phyloP scores from a whole-genome alignment of 2,888 invertebrate species.

The Trachelus tabidus region DNA sequence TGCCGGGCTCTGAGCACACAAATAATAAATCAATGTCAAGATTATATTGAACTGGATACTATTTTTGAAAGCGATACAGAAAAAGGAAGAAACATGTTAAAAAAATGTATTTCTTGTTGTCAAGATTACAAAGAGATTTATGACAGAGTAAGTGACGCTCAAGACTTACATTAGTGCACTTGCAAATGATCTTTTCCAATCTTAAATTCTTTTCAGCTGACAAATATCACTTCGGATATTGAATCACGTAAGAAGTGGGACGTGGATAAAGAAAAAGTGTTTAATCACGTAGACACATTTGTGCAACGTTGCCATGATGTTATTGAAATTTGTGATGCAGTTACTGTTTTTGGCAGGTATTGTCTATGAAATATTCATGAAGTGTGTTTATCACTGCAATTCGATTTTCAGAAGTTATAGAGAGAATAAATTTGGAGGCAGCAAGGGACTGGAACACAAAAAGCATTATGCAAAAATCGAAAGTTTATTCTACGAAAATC shows the following conservation, averaged over 20 bases:
- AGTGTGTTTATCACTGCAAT: background rate
- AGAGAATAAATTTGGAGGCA: conserved; percentile 67
- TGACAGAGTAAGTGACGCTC: conserved; percentile 53
- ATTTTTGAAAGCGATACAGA: conserved; percentile 67
- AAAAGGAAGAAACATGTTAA: conserved; percentile 64
- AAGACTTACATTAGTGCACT: background rate
- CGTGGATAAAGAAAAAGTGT: conserved; percentile 67
- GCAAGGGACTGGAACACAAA: conserved; percentile 55
- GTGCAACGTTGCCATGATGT: conserved; percentile 70
- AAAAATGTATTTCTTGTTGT: conserved; percentile 67
- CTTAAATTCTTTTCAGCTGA: conserved; percentile 28
- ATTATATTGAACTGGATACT: conserved; percentile 65
- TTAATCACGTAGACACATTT: conserved; percentile 70
- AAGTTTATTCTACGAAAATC: conserved; percentile 64
- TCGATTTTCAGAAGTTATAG: conserved; percentile 54
- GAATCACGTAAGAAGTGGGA: conserved; percentile 63
- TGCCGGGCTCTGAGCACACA: conserved; percentile 68
- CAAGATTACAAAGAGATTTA: conserved; percentile 67
- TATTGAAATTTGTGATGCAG: conserved; percentile 69
- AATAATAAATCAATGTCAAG: conserved; percentile 67
- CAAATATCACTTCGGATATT: conserved; percentile 17
- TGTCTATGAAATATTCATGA: background rate
- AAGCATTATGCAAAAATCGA: conserved; percentile 63
- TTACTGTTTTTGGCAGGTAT: conserved; percentile 69
- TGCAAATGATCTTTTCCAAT: background rate